Evolutionary conservation across 2,113 vertebrate genomes (phyloP).

Genomic region (Elgaria multicarinata): DNA sequence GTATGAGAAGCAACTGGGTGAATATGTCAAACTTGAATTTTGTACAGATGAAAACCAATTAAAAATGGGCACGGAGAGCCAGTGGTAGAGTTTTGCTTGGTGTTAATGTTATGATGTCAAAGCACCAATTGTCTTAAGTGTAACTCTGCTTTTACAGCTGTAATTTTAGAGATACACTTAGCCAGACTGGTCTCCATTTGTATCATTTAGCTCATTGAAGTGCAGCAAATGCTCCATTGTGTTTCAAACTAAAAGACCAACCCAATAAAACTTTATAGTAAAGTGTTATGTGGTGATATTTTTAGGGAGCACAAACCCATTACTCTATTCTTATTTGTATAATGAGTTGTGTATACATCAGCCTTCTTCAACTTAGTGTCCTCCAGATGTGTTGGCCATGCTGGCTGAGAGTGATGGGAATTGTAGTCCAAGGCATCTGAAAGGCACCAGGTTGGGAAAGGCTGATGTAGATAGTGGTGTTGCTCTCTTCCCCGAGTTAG

Average conservation of each 20-base stretch:
- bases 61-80: background rate
- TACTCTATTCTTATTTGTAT: constrained; percentile 17
- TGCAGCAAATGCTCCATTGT: background rate
- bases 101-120: background rate
- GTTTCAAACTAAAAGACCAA: background rate
- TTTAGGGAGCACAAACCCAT: constrained; percentile 8
- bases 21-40: background rate
- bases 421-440: too few species aligned
- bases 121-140: background rate
- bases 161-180: background rate
- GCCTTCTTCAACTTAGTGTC: too few species aligned
- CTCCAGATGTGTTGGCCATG: background rate
- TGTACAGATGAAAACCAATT: background rate
- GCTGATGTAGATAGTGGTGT: too few species aligned
- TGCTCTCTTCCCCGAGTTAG: too few species aligned
- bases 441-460: background rate
- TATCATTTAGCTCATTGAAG: background rate
- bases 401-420: too few species aligned
- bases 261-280: background rate
- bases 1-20: background rate
- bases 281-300: background rate
- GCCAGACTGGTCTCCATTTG: background rate
- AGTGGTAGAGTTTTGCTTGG: background rate
- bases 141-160: background rate
- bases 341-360: background rate